Evolutionary conservation across 2,797 vertebrate species (phyloP), one percentile per base, ranked within the genome.

Genomic region (Siniperca scherzeri): DNA sequence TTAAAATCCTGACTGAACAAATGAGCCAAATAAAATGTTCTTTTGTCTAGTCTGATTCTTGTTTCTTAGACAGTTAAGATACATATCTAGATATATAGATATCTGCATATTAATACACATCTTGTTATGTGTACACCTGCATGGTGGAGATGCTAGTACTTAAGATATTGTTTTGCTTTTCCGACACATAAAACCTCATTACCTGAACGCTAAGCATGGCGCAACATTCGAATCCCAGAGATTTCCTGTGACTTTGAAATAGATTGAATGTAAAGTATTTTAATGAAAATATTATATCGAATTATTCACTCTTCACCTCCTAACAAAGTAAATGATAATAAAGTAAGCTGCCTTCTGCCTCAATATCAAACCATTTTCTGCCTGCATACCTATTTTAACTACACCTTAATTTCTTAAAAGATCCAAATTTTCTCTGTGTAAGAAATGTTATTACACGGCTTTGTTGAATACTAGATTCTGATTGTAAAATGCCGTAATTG

Each of bases 211-310:
- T 33, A 33, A 76, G 64, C 57, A 2, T 46, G 2, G 25, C 17
- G 59, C 44, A 22, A 72, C 25, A 3, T 66, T 80, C 7, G 17
- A 85, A 78, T 77, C 27, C 25, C 52, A 7, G 5, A 36, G 77
- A 77, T 88, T 87, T 88, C 38, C 70, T 70, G 53, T 74, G 80
- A 87, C 80, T 76, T 67, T 86, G 74, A 86, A 83, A 82, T 21
- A 79, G 66, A 88, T 86, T 91, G 75, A 87, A 87, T 83, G 80
- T 66, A 82, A 86, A 88, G 78, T 48, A 82, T 87, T 87, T 77
- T 74, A 89, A 91, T 85, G 57, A 88, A 88, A 87, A 72, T 40
- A 80, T 66, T 82, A 1, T 42, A 83, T 81, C 0, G 65, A 81
- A 85, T 88, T 82, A 78, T 83, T 67, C 83, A 87, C 83, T 79